Evolutionary conservation across 2,888 invertebrate genomes (phyloP).

Genomic region (Monoplex corrugatus): DNA sequence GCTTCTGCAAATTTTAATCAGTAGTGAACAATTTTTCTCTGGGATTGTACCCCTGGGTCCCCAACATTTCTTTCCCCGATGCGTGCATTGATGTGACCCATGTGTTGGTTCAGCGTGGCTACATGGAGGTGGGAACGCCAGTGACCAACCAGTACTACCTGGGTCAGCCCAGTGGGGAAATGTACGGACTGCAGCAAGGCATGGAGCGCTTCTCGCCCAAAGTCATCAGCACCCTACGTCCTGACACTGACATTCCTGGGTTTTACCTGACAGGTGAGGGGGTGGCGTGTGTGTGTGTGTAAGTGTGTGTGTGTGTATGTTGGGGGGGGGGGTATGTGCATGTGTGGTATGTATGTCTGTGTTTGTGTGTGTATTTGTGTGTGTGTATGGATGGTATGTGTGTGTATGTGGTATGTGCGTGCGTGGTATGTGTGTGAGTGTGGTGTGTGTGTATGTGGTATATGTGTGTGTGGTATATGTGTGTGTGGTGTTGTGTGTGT

Average conservation of each 20-base stretch:
- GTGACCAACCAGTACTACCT: conserved; percentile 77
- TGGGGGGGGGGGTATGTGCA: too few relatives aligned
- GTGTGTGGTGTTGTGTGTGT: too few relatives aligned
- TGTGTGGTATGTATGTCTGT: background rate
- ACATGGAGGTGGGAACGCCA: conserved; percentile 76
- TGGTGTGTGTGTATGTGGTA: too few relatives aligned
- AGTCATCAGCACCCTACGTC: conserved; percentile 72
- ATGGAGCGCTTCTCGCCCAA: conserved; percentile 69
- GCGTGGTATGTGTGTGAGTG: too few relatives aligned
- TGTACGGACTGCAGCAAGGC: conserved; percentile 77
- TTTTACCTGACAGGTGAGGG: conserved; percentile 77
- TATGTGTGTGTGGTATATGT: too few relatives aligned
- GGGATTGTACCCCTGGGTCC: too few relatives aligned
- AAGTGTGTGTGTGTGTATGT: background rate
- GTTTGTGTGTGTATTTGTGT: background rate
- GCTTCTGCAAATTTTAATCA: too few relatives aligned
- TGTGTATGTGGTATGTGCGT: too few relatives aligned
- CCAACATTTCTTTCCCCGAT: too few relatives aligned
- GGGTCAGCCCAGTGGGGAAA: conserved; percentile 73
- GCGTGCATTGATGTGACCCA: too few relatives aligned
- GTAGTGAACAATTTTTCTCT: too few relatives aligned
- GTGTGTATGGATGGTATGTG: background rate
- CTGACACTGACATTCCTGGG: conserved; percentile 80
- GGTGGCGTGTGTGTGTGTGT: background rate
- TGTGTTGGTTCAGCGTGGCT: conserved; percentile 69